phyloP scores from a whole-genome alignment of 2,797 vertebrate species.

The Serranus cabrilla region DNA sequence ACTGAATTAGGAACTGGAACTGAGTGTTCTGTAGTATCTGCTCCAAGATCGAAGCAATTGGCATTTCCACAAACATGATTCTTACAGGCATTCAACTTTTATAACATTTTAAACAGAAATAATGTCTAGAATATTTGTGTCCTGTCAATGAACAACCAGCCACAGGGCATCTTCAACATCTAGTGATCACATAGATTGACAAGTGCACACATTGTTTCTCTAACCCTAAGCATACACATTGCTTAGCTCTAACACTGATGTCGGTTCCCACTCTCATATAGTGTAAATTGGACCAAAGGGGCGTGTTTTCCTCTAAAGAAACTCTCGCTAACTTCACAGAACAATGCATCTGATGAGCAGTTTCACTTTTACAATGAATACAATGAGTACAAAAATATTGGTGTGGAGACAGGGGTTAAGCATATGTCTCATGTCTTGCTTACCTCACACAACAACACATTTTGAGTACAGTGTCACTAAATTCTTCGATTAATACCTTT shows the following conservation, averaged over 20 bases:
- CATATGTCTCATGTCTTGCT: neutral
- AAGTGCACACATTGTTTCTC: neutral
- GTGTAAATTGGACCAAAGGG: constrained; percentile 8
- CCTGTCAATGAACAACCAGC: no score
- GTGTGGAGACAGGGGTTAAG: neutral
- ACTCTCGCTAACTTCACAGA: neutral
- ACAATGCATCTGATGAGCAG: neutral
- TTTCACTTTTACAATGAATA: neutral
- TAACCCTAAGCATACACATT: constrained; percentile 12
- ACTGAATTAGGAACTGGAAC: neutral
- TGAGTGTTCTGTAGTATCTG: neutral
- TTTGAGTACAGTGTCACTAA: neutral
- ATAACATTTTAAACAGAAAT: no score
- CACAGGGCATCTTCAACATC: no score
- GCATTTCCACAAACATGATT: no score
- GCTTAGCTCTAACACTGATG: neutral
- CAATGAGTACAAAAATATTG: neutral
- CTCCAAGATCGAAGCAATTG: neutral
- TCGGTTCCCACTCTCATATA: neutral
- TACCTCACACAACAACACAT: neutral
- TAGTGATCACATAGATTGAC: no score
- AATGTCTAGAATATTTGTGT: no score
- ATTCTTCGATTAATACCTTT: neutral
- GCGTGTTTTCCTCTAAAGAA: neutral
- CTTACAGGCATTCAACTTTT: no score